These are phyloP conservation scores for Neocrepidodera transversa DNA, from an alignment of 2,888 invertebrate genomes.

Conservation along the genomic window DNA sequence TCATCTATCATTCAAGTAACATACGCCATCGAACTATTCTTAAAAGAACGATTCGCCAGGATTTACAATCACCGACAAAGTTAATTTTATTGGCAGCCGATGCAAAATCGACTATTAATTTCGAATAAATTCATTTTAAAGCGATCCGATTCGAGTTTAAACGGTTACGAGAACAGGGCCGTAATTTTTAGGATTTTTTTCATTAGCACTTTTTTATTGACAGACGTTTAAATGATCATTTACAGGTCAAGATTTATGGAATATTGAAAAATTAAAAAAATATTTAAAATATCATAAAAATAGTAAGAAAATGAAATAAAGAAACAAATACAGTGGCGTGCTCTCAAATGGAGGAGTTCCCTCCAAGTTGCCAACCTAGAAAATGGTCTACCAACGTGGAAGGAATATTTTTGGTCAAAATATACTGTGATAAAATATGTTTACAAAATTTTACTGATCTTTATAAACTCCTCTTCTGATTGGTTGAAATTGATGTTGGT, in stretches of 20 bases:
- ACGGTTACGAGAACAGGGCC: constrained; percentile 15
- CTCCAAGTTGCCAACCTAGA: too few species aligned
- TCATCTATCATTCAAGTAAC: constrained; percentile 34
- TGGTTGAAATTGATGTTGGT: too few species aligned
- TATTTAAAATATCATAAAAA: too few species aligned
- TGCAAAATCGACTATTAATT: constrained; percentile 34
- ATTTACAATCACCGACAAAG: constrained; percentile 36
- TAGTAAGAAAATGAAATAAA: too few species aligned
- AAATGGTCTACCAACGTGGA: too few species aligned
- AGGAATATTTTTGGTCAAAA: too few species aligned
- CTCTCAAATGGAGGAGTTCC: too few species aligned
- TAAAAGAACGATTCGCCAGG: constrained; percentile 23
- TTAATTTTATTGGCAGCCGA: constrained; percentile 32
- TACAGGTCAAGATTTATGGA: neutral
- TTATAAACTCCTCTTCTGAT: too few species aligned
- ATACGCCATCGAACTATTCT: constrained; percentile 23
- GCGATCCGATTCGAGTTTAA: constrained; percentile 16
- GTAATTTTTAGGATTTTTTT: constrained; percentile 6
- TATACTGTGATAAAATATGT: too few species aligned
- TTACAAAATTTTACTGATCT: too few species aligned
- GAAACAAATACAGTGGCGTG: too few species aligned
- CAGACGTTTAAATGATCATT: neutral
- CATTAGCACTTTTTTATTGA: neutral
- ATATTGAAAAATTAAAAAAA: too few species aligned
- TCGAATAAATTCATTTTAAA: constrained; percentile 28